Base-by-base conservation (phyloP, 2,113 vertebrate genomes). In the Cricetomys ansorgei region DNA sequence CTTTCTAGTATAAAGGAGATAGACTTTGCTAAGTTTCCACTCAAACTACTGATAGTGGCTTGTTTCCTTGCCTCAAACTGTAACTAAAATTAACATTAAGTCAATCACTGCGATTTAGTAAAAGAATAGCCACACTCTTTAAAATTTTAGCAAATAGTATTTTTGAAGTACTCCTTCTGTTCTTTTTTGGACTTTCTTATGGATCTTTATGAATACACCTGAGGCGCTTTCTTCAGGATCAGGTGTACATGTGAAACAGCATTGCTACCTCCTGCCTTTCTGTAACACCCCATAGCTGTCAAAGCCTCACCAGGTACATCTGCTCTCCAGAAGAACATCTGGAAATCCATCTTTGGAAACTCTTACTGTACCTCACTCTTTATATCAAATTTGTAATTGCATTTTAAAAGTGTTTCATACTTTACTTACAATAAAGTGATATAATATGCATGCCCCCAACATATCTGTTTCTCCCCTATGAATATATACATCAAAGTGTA, bases 11-110 rank as follows among this genome's bases (percentile, higher is more conserved):
- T 57, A 81, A 55, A 31, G 3, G 5, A 73, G 50, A 7, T 62
- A 3, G 16, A 4, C 55, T 89, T 86, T 89, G 21, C 90, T 69
- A 69, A 57, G 40, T 79, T 19, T 88, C 11, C 43, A 29, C 37
- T 67, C 6, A 77, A 65, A 83, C 72, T 57, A 57, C 7, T 84
- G 10, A 91, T 7, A 2, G 31, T n/a, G 40, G 10, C 27, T 91
- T 69, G n/a, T 69, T 92, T 79, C 13, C 21, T 62, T 4, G 83
- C 15, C n/a, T 95, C 40, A 67, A 88, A 40, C 5, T 5, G 34
- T 73, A 95, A 37, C 85, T 73, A 88, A 94, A 94, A 48, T 55
- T 53, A 94, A 93, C 17, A 62, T 88, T 77, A 89, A 57, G 40
- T 67, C 69, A 65, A 55, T 53, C 57, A 31, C 8, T 94, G 4